Evolutionary conservation across 2,888 invertebrate species (phyloP).

Genomic region (Panzeria rudis): DNA sequence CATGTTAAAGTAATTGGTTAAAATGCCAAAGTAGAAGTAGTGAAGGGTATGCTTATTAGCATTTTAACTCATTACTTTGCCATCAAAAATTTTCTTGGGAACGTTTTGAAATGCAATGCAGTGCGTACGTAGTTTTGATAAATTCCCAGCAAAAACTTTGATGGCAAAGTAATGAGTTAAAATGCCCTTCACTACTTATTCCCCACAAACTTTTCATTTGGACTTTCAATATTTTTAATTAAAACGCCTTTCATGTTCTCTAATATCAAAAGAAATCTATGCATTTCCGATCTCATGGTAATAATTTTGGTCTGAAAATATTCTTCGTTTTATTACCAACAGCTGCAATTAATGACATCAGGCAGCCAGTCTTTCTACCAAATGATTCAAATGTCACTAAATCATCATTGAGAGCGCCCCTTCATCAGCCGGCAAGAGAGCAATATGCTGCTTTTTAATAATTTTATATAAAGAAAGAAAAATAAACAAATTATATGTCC

Average conservation of each 20-base stretch:
- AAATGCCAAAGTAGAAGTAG: too few relatives aligned
- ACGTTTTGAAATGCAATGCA: too few relatives aligned
- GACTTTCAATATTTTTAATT: not conserved
- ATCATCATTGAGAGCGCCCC: slow-evolving; percentile 27
- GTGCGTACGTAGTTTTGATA: too few relatives aligned
- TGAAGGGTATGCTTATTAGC: too few relatives aligned
- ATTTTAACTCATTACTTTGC: too few relatives aligned
- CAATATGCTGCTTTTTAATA: not conserved
- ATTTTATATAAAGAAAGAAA: not conserved
- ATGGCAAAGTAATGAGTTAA: too few relatives aligned
- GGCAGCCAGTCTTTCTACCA: not conserved
- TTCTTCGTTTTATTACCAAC: slow-evolving; percentile 10
- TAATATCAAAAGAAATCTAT: not conserved
- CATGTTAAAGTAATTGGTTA: too few relatives aligned
- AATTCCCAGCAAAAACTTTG: too few relatives aligned
- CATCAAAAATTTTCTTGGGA: too few relatives aligned
- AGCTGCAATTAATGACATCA: slow-evolving; percentile 43
- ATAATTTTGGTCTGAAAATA: slow-evolving; percentile 1
- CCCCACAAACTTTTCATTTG: too few relatives aligned
- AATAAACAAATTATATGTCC: slow-evolving; percentile 40
- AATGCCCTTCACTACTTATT: too few relatives aligned
- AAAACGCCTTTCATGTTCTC: not conserved
- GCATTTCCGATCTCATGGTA: not conserved
- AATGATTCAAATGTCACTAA: slow-evolving; percentile 45
- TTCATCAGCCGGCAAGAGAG: not conserved